Evolutionary conservation across 2,797 vertebrate species (phyloP).

Genomic region (Pagetopsis macropterus): DNA sequence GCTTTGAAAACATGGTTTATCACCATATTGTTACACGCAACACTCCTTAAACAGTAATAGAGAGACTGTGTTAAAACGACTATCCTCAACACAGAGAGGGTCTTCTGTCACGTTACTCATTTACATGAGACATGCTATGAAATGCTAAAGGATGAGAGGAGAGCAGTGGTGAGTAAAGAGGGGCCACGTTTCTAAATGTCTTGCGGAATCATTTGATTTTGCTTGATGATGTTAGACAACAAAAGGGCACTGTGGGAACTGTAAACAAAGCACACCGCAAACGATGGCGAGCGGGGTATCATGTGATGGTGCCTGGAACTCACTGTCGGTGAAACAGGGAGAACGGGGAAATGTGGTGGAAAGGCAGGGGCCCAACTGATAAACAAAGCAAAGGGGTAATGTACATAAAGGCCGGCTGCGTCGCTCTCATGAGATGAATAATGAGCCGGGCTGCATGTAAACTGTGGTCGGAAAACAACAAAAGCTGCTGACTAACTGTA

Average conservation of each 20-base stretch:
- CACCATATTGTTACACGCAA: slow-evolving; percentile 54
- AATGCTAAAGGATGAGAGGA: slow-evolving; percentile 22
- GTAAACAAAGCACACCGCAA: slow-evolving; percentile 71
- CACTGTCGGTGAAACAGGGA: slow-evolving; percentile 54
- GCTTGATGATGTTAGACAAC: slow-evolving; percentile 63
- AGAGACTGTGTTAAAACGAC: slow-evolving; percentile 43
- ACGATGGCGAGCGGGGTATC: slow-evolving; percentile 64
- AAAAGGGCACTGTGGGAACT: slow-evolving; percentile 70
- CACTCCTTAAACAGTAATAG: slow-evolving; percentile 34
- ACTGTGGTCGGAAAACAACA: slow-evolving; percentile 82
- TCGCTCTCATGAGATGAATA: slow-evolving; percentile 75
- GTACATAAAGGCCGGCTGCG: slow-evolving; percentile 65
- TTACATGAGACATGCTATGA: slow-evolving; percentile 49
- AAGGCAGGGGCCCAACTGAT: slow-evolving; percentile 69
- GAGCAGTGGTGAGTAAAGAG: slow-evolving; percentile 46
- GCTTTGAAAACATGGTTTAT: slow-evolving; percentile 64
- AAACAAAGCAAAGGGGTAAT: slow-evolving; percentile 72
- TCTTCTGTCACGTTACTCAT: slow-evolving; percentile 61
- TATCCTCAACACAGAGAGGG: slow-evolving; percentile 31
- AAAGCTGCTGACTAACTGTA: slow-evolving; percentile 81
- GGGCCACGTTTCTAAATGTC: slow-evolving; percentile 29
- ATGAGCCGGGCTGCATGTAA: slow-evolving; percentile 75
- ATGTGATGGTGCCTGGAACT: slow-evolving; percentile 69
- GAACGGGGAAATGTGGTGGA: slow-evolving; percentile 63
- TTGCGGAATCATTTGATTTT: slow-evolving; percentile 58